These are phyloP conservation scores for Acinonyx jubatus DNA, from an alignment of 2,113 vertebrate species.

Conservation along the genomic window DNA sequence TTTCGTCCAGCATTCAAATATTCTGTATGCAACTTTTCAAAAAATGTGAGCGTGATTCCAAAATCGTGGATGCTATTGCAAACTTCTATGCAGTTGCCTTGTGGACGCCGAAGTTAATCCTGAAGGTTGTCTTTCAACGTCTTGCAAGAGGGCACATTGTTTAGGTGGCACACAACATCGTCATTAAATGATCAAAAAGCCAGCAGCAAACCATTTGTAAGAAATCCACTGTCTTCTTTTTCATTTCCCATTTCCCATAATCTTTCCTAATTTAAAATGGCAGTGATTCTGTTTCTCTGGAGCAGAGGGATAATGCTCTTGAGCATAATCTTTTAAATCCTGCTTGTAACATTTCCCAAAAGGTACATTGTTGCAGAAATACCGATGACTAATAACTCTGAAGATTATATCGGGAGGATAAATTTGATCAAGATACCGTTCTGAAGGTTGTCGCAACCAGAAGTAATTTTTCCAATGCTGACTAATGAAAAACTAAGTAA, in stretches of 20 bases:
- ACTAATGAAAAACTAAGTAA: conserved; percentile 82
- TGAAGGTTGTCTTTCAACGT: background rate
- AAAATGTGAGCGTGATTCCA: background rate
- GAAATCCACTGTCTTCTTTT: background rate
- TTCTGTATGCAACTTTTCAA: background rate
- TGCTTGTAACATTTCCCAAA: conserved; percentile 50
- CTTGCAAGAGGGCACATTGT: background rate
- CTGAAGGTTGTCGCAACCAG: conserved; percentile 60
- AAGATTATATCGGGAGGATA: conserved; percentile 54
- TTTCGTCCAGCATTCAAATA: background rate
- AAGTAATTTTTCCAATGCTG: conserved; percentile 74
- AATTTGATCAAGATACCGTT: conserved; percentile 62
- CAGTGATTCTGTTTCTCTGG: background rate
- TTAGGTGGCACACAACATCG: background rate
- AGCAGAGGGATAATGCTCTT: background rate
- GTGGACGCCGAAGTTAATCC: background rate
- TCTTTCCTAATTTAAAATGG: conserved; percentile 22
- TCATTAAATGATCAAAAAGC: background rate
- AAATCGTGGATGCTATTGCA: background rate
- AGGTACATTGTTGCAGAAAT: conserved; percentile 65
- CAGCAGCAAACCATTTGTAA: background rate
- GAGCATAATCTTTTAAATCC: conserved; percentile 39
- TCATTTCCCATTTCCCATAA: background rate
- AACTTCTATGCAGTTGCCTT: background rate
- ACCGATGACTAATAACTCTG: conserved; percentile 61